Conservation (phyloP, 2,888 invertebrate genomes). For the Chironomus tentans region DNA sequence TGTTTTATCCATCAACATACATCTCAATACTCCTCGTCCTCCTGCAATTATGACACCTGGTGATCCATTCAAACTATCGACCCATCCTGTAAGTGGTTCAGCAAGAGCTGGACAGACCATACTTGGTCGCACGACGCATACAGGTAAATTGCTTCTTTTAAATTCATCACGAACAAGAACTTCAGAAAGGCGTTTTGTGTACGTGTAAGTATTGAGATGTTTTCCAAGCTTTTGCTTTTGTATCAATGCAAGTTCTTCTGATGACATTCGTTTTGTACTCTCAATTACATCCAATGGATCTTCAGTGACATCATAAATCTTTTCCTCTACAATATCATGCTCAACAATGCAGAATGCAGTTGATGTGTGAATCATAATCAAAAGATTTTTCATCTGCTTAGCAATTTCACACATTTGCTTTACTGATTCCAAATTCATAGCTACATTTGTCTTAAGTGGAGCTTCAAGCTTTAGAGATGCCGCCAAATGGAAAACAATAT, state of each 20-base stretch:
- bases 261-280: conserved; percentile 61
- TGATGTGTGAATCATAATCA: background rate
- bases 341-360: conserved; percentile 12
- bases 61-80: conserved; percentile 86
- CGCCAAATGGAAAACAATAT: conserved; percentile 85
- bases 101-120: conserved; percentile 67
- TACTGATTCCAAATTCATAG: conserved; percentile 86
- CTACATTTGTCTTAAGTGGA: conserved; percentile 74
- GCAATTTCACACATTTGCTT: conserved; percentile 66
- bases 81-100: conserved; percentile 84
- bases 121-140: conserved; percentile 81
- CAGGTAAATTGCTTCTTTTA: conserved; percentile 54
- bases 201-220: conserved; percentile 93
- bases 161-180: conserved; percentile 67
- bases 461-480: conserved; percentile 91
- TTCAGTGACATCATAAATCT: conserved; percentile 60
- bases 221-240: conserved; percentile 59
- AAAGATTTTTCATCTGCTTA: conserved; percentile 38
- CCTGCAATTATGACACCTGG: conserved; percentile 74
- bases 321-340: conserved; percentile 72
- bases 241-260: conserved; percentile 54
- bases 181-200: conserved; percentile 88
- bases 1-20: conserved; percentile 65
- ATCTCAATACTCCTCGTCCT: conserved; percentile 82
- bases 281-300: conserved; percentile 64